phyloP scores from a whole-genome alignment of 1,140 invertebrate genomes.

The Oedothorax gibbosus region DNA sequence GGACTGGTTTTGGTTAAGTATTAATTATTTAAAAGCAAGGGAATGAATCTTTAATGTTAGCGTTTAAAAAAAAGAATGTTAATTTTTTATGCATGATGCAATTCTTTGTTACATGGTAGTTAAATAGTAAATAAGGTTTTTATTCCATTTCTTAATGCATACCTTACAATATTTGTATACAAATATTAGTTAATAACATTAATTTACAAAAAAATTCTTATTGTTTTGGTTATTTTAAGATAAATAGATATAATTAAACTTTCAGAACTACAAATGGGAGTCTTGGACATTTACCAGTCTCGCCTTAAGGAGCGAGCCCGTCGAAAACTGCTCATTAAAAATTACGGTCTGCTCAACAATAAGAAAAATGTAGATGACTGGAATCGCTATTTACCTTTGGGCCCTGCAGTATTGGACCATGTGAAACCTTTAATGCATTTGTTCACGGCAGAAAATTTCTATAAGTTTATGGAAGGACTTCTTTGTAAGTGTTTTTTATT shows the following conservation, averaged over 20 bases:
- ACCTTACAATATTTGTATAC: too few relatives aligned
- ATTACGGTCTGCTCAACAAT: conserved; percentile 83
- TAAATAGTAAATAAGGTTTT: too few relatives aligned
- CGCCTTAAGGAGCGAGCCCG: conserved; percentile 79
- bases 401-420: conserved; percentile 73
- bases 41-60: too few relatives aligned
- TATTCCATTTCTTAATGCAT: too few relatives aligned
- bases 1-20: too few relatives aligned
- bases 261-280: conserved; percentile 76
- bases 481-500: conserved; percentile 69
- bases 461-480: conserved; percentile 81
- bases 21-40: too few relatives aligned
- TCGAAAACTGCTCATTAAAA: conserved; percentile 78
- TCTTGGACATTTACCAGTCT: conserved; percentile 79
- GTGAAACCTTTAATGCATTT: conserved; percentile 81
- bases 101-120: too few relatives aligned
- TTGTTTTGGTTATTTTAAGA: neutral
- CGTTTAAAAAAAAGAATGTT: too few relatives aligned
- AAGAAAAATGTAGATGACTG: conserved; percentile 74
- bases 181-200: too few relatives aligned
- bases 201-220: neutral
- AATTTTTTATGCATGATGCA: too few relatives aligned
- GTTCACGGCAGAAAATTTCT: conserved; percentile 79
- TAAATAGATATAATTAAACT: conserved; percentile 21
- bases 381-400: conserved; percentile 76